Evolutionary conservation across 2,113 vertebrate species (phyloP).

Genomic region (Etia nguti): DNA sequence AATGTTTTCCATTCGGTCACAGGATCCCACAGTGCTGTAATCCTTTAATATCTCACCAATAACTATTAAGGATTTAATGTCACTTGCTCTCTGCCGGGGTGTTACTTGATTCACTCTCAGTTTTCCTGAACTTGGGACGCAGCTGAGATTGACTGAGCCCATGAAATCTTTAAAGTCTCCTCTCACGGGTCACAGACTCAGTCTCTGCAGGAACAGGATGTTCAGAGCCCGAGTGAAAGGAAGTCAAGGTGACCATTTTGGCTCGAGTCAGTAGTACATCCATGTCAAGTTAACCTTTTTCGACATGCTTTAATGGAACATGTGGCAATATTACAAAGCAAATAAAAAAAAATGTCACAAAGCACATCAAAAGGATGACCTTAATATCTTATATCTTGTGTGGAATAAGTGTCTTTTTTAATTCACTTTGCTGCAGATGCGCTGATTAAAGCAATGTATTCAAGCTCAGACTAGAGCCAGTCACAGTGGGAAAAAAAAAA

Average conservation of each 20-base stretch:
- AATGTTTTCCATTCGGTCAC: conserved; percentile 38
- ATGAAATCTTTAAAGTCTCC: conserved; percentile 56
- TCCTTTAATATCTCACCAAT: conserved; percentile 69
- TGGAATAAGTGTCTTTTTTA: not conserved
- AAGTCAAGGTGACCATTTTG: conserved; percentile 28
- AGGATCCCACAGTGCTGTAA: conserved; percentile 46
- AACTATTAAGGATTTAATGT: conserved; percentile 69
- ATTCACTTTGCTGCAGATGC: not conserved
- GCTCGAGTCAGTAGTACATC: not conserved
- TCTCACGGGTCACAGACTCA: conserved; percentile 39
- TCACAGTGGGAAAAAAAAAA: conserved; percentile 9
- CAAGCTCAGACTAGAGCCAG: not conserved
- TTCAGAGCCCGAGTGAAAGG: conserved; percentile 1
- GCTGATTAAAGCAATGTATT: not conserved
- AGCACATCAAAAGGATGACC: not conserved
- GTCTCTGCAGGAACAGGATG: conserved; percentile 11
- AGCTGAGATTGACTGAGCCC: conserved; percentile 41
- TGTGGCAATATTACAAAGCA: not conserved
- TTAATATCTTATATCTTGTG: not conserved
- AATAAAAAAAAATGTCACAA: not conserved
- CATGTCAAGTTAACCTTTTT: conserved; percentile 14
- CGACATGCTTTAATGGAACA: not conserved
- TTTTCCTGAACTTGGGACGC: conserved; percentile 28
- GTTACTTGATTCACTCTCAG: conserved; percentile 36
- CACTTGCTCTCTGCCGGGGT: conserved; percentile 25